Conservation (phyloP, 2,888 invertebrate species). For the Endotricha flammealis region DNA sequence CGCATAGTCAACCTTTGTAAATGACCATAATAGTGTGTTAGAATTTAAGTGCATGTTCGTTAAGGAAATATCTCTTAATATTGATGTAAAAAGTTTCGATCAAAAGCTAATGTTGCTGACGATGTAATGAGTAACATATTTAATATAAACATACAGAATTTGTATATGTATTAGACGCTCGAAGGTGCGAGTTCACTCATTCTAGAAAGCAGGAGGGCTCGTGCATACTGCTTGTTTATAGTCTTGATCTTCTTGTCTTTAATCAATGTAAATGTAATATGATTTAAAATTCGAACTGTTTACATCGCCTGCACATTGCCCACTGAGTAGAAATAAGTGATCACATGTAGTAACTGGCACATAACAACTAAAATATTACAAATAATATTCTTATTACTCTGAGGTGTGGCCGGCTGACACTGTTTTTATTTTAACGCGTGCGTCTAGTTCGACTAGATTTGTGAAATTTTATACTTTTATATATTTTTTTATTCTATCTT, state of each 20-base stretch:
- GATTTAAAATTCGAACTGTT: background rate
- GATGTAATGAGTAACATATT: background rate
- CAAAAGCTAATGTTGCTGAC: background rate
- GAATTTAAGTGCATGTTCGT: conserved; percentile 48
- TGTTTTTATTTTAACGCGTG: conserved; percentile 14
- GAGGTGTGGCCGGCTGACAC: background rate
- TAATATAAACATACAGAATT: too few species aligned
- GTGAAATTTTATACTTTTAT: conserved; percentile 28
- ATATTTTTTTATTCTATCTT: conserved; percentile 18
- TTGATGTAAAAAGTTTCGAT: conserved; percentile 4
- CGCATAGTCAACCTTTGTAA: conserved; percentile 49
- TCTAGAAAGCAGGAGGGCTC: too few species aligned
- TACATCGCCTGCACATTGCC: background rate
- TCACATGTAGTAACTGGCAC: background rate
- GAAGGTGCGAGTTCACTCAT: too few species aligned
- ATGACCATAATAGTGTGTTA: conserved; percentile 46
- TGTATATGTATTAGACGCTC: too few species aligned
- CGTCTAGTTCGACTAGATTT: conserved; percentile 12
- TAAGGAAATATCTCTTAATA: conserved; percentile 31
- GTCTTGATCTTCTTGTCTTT: too few species aligned
- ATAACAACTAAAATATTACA: background rate
- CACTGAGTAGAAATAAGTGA: background rate
- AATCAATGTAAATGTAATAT: background rate
- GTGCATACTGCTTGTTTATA: too few species aligned
- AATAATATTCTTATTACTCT: background rate